Percentiles rank a stretch among this genome's conserved stretches.
Conservation (phyloP, 2,113 vertebrate species). For the Xyrauchen texanus region DNA sequence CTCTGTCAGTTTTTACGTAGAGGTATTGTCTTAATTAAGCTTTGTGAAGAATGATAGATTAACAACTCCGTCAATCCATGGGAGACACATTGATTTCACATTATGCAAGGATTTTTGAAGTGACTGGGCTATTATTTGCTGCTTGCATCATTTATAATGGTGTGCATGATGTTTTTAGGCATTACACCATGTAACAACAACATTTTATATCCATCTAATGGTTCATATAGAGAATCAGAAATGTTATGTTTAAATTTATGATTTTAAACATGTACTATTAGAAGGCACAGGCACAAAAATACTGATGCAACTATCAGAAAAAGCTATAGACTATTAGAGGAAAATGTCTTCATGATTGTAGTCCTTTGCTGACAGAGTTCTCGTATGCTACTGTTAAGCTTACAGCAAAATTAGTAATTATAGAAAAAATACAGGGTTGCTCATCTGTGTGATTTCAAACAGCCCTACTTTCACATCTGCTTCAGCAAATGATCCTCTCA, state of each 20-base stretch:
- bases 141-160: constrained; percentile 46
- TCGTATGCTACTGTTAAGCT: constrained; percentile 71
- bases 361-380: constrained; percentile 68
- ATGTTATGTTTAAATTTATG: background rate
- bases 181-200: constrained; percentile 16
- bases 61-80: constrained; percentile 47
- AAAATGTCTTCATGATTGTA: constrained; percentile 61
- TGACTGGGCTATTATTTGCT: constrained; percentile 49
- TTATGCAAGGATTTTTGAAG: constrained; percentile 57
- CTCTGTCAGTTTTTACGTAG: constrained; percentile 55
- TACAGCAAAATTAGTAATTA: constrained; percentile 78
- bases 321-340: constrained; percentile 37
- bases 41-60: constrained; percentile 59
- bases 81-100: constrained; percentile 67
- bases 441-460: constrained; percentile 71
- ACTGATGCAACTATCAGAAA: background rate
- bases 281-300: constrained; percentile 24
- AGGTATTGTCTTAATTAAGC: constrained; percentile 67
- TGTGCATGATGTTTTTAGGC: constrained; percentile 40
- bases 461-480: constrained; percentile 84
- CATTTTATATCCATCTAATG: background rate
- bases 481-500: constrained; percentile 79
- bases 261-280: background rate
- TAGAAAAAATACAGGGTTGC: constrained; percentile 64
- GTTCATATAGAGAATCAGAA: background rate